Evolutionary conservation across 2,113 vertebrate genomes (phyloP).

Genomic region (Larimichthys crocea): DNA sequence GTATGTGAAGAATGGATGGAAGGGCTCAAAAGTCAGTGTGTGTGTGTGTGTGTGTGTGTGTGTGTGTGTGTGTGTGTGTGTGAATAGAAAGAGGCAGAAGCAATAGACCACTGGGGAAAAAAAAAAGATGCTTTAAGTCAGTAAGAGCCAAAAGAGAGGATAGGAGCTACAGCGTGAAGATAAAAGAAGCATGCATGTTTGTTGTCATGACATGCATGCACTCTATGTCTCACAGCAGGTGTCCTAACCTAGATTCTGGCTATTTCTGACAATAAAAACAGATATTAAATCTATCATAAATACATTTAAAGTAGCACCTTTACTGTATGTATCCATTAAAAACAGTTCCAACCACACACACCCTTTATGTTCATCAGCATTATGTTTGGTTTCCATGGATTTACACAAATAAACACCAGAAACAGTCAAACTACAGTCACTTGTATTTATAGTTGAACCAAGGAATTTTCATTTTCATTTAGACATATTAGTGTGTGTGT

Average conservation of each 20-base stretch:
- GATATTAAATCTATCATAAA: neutral
- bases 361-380: neutral
- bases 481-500: neutral
- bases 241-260: neutral
- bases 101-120: neutral
- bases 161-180: neutral
- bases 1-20: conserved; percentile 24
- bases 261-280: neutral
- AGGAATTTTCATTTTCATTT: too few species aligned
- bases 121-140: conserved; percentile 10
- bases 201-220: neutral
- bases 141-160: neutral
- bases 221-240: neutral
- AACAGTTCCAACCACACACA: neutral
- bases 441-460: too few species aligned
- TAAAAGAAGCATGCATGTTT: neutral
- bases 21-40: conserved; percentile 25
- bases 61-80: too few species aligned
- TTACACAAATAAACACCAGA: neutral
- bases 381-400: neutral
- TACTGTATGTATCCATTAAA: neutral
- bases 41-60: too few species aligned
- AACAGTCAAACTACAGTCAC: too few species aligned
- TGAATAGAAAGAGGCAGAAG: conserved; percentile 7
- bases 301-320: neutral